Conservation (phyloP, 2,888 invertebrate species). For the Melanophora roralis region DNA sequence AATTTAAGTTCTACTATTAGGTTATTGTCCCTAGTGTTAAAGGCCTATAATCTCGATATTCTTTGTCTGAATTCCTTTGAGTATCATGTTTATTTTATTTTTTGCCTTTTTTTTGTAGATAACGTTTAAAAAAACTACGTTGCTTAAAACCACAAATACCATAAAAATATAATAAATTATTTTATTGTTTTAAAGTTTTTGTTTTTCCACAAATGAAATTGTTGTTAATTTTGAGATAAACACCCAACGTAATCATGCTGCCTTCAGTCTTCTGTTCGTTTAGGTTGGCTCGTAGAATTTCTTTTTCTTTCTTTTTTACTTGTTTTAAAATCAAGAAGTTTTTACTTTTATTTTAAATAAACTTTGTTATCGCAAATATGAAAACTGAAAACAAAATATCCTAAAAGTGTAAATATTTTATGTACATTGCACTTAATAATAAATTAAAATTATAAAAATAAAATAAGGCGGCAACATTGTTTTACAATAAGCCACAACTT, state of each 20-base stretch:
- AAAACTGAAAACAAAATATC: constrained; percentile 45
- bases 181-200: constrained; percentile 12
- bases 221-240: constrained; percentile 44
- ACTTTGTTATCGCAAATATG: constrained; percentile 51
- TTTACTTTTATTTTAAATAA: constrained; percentile 55
- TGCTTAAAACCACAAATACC: constrained; percentile 50
- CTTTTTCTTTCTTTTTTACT: constrained; percentile 28
- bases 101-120: constrained; percentile 21
- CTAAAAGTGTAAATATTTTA: constrained; percentile 58
- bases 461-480: not conserved
- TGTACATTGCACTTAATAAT: constrained; percentile 26
- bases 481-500: not conserved
- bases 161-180: constrained; percentile 40
- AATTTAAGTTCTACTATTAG: no score
- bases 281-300: no score
- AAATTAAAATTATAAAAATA: constrained; percentile 16
- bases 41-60: not conserved
- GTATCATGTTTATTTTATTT: constrained; percentile 8
- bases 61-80: constrained; percentile 8
- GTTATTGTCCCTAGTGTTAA: no score
- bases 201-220: constrained; percentile 19
- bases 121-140: constrained; percentile 54
- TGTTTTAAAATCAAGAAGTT: constrained; percentile 18
- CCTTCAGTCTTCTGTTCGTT: no score
- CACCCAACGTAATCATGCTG: constrained; percentile 18